Conservation (phyloP, 1,140 invertebrate species). For the Drosophila seguyi region DNA sequence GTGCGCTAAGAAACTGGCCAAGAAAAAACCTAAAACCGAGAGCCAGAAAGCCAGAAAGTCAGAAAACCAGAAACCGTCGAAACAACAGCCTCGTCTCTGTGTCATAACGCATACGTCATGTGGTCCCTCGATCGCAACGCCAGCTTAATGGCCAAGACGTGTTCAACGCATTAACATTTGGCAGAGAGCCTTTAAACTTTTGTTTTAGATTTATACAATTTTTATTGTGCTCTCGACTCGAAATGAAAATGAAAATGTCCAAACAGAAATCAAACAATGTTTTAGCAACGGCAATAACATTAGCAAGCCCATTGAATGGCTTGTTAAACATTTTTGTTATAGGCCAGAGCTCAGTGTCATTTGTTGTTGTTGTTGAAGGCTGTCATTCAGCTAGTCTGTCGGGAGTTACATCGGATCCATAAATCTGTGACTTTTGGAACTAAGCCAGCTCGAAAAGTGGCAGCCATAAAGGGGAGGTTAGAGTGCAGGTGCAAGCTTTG, state of each 20-base stretch:
- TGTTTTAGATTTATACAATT: constrained; percentile 69
- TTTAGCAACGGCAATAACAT: constrained; percentile 33
- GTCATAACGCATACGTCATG: constrained; percentile 81
- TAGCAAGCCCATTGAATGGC: constrained; percentile 46
- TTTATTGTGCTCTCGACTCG: constrained; percentile 33
- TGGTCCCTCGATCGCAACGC: constrained; percentile 31
- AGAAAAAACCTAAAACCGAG: constrained; percentile 55
- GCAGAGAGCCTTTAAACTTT: constrained; percentile 61
- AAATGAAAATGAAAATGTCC: constrained; percentile 58
- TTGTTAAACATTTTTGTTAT: constrained; percentile 44
- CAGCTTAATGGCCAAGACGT: constrained; percentile 77
- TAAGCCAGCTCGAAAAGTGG: not conserved
- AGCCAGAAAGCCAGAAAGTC: not conserved
- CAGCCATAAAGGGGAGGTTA: not conserved
- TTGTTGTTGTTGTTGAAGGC: constrained; percentile 33
- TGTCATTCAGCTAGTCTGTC: constrained; percentile 31
- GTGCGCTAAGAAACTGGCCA: constrained; percentile 63
- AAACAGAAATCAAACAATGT: constrained; percentile 51
- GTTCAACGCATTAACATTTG: constrained; percentile 79
- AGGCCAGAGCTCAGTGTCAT: constrained; percentile 20
- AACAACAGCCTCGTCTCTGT: constrained; percentile 56
- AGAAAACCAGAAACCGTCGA: constrained; percentile 30
- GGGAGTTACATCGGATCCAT: constrained; percentile 31
- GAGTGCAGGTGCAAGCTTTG: too few relatives aligned
- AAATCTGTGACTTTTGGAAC: constrained; percentile 30